A percentile compares a stretch with the other conserved stretches of the same genome.
Evolutionary conservation across 2,888 invertebrate genomes (phyloP).

Genomic region (Spodoptera picta): DNA sequence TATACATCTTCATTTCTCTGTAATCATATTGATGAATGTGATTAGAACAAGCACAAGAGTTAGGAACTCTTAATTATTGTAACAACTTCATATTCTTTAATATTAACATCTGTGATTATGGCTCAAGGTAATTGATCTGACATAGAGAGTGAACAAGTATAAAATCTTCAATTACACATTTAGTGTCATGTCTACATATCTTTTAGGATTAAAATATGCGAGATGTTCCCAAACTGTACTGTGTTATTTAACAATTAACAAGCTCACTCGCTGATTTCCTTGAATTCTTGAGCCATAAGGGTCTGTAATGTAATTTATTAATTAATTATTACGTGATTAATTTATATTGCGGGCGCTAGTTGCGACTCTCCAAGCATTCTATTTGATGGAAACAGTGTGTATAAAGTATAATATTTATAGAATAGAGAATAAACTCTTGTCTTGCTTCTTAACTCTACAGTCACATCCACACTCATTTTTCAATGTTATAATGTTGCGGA

Average conservation of each 20-base stretch:
- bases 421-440: constrained; percentile 16
- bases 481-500: constrained; percentile 7
- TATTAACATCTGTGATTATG: too few species aligned
- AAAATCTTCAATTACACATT: constrained; percentile 11
- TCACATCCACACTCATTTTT: constrained; percentile 19
- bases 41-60: too few species aligned
- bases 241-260: constrained; percentile 28
- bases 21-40: too few species aligned
- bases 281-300: constrained; percentile 48
- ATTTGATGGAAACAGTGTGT: constrained; percentile 3
- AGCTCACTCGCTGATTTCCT: constrained; percentile 32
- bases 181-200: constrained; percentile 43
- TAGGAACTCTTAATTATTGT: too few species aligned
- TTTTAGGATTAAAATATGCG: constrained; percentile 20
- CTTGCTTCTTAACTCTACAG: constrained; percentile 30
- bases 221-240: constrained; percentile 19
- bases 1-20: neutral
- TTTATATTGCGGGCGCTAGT: constrained; percentile 37
- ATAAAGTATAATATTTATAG: constrained; percentile 11
- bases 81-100: too few species aligned
- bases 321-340: constrained; percentile 36
- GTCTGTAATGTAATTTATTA: constrained; percentile 43
- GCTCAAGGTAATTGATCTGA: neutral
- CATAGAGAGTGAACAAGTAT: neutral
- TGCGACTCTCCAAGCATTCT: constrained; percentile 17